Base-by-base conservation (phyloP, 30 jellyfish, hydroid and myxozoan genomes). In the Phacellophora camtschatica region DNA sequence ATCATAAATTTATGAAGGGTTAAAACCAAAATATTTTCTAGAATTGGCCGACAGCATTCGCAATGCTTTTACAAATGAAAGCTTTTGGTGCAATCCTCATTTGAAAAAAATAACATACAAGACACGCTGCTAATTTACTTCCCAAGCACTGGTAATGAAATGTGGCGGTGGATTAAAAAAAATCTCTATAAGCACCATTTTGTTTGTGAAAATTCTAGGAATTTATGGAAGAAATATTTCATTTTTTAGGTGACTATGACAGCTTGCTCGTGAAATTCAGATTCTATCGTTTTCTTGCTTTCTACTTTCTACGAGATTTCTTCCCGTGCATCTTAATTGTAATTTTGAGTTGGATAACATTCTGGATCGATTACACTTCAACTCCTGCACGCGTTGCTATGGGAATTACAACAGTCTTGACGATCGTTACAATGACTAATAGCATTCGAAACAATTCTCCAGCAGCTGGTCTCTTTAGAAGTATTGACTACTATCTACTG, bases 381-480 rank as follows among this genome's bases (percentile, higher is more conserved):
- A 83, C 97, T 5, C 97, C 97, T 39, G 97, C 97, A 11, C 95
- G 97, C 18, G 97, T 90, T 25, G 95, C 86, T 41, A 66, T 90
- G 82, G 97, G 97, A 39, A 90, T 90, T 30, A 90, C 97, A 3
- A 90, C 97, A 1, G 97, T 90, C n/a, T 83, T 90, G 16, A 90
- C 97, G 13, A 77, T 90, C 5, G 97, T 90, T 23, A 90, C 97
- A 55, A 64, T 90, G 93, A 90, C 97, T 7, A 90, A 90, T 27
- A 69, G 63, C 56, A 80, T 90, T 25, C 77, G 92, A 16, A 58
- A 59, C 46, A 49, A 66, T 46, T 50, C 96, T 39, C 97, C 97
- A 29, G 86, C 95, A 66, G 92, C 97, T 15, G 88, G 93, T 61
- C 61, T 66, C 16, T 90, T 90, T 71, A 62, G 90, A 30, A 82